Base-by-base conservation (phyloP, 2,113 vertebrate species). In the Trochalopteron elliotii region DNA sequence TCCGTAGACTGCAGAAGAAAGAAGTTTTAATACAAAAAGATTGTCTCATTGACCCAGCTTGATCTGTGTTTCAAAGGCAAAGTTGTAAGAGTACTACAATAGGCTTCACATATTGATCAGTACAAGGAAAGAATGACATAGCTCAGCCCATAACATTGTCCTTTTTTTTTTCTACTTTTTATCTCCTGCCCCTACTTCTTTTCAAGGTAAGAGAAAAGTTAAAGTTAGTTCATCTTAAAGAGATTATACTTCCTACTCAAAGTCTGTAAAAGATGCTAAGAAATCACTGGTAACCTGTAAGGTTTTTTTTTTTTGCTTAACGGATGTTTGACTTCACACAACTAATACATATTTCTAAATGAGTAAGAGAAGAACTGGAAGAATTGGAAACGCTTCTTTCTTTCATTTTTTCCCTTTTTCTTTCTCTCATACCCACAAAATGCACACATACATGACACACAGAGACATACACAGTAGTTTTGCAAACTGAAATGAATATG, bases 1-100 rank as follows among this genome's bases (percentile, higher is more conserved):
- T 95, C 88, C 3, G 3, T 31, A 93, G 85, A 93, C 77, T 96
- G 87, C 55, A 90, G 93, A 87, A 82, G 83, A 89, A 93, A 72
- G 81, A 87, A 68, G 28, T 12, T 78, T 91, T 90, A 94, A 93
- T 85, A 96, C 63, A 96, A 96, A 97, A 96, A 90, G 70, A 84
- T 63, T 79, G 84, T 92, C 83, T 95, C 90, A 82, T 37, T 94
- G 94, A 94, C 92, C 92, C 82, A 79, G 75, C 94, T 96, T 97
- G 97, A 97, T 98, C 94, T 93, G 52, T 74, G 82, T 95, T 98
- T 97, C 97, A 98, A 98, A 97, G 93, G 87, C 79, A 93, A 96
- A 96, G 91, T 56, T 96, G 76, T 97, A 97, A 97, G 93, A 65
- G 30, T 80, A 90, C 95, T 98, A 96, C 95, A 97, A 60, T 92